These are phyloP conservation scores for Pseudomugil tenellus DNA, from an alignment of 2,797 vertebrate genomes.

Conservation along the genomic window DNA sequence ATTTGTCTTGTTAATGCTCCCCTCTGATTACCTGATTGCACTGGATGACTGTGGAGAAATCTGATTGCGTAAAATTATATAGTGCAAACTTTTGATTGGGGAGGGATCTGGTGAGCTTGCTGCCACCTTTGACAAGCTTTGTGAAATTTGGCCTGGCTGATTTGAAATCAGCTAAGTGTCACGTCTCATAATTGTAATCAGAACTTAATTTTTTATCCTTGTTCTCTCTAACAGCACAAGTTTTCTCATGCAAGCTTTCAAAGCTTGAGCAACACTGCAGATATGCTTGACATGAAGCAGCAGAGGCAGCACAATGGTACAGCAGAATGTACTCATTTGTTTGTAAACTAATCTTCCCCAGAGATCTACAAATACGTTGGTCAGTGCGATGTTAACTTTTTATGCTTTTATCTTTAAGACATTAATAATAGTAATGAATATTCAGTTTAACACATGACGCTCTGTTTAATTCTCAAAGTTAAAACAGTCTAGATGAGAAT, in stretches of 20 bases:
- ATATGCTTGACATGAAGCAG: constrained; percentile 55
- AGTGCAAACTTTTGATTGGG: constrained; percentile 89
- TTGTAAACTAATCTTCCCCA: constrained; percentile 29
- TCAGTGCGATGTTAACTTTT: constrained; percentile 14
- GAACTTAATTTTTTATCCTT: constrained; percentile 79
- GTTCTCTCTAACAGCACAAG: constrained; percentile 77
- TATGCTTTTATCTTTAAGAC: no score
- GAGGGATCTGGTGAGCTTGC: constrained; percentile 83
- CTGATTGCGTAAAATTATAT: constrained; percentile 91
- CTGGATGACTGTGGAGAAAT: constrained; percentile 90
- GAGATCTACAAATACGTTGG: constrained; percentile 21
- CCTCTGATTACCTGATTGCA: constrained; percentile 90
- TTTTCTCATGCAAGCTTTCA: constrained; percentile 73
- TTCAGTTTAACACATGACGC: no score
- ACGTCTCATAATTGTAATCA: constrained; percentile 88
- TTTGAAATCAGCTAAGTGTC: constrained; percentile 88
- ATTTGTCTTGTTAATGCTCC: constrained; percentile 89
- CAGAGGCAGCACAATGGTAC: constrained; percentile 1
- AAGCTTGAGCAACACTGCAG: constrained; percentile 73
- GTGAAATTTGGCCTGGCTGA: constrained; percentile 87
- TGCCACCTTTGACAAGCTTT: constrained; percentile 83
- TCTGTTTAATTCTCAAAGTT: no score
- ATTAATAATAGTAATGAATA: no score
- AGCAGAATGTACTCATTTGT: constrained; percentile 9
- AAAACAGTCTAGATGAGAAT: no score